Base-by-base conservation (phyloP, 2,888 invertebrate genomes). In the Drosophila picticornis region DNA sequence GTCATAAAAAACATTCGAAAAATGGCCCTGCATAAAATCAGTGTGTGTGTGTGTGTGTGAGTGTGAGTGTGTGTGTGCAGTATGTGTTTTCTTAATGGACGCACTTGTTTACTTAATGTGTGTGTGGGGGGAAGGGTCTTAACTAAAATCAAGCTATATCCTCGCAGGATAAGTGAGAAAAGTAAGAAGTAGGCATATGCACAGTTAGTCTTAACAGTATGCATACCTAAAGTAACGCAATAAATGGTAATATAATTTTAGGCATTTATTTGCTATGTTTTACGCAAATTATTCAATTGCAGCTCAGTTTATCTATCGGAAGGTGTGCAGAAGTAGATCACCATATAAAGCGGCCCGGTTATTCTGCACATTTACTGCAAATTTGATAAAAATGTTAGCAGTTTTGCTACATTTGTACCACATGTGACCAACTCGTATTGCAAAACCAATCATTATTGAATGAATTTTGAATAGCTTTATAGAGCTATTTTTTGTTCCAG, bases 1-100 rank as follows among this genome's bases (percentile, higher is more conserved):
- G 73, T 76, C 80, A 81, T 88, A 81, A 90, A 85, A 70, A 32
- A 22, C 53, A 66, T 72, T 64, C 61, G 36, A 34, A 69, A 59
- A 61, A 62, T 27, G 65, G 57, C 56, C 53, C 34, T 55, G 51
- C 76, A 80, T 75, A 66, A 71, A 80, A 80, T 59, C 60, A 70
- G 27, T 50, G 36, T 43, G 58, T 46, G 50, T 31, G 48, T 46
- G 34, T 43, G 27, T 53, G 34, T 59, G 46, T 32, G 27, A 43
- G 34, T 46, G 64, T 50, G 46, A 58, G 13, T 32, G n/a, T 27
- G 25, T 32, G 11, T 55, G 36, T 52, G 31, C 9, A 55, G 36
- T n/a, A 22, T 60, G 36, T 51, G n/a, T 43, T n/a, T 64, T 40
- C 32, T 11, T 63, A 48, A 32, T 53, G 32, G 32, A 56, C 5